Base-by-base conservation (phyloP, 2,888 invertebrate species). In the Ernsta delagoae region DNA sequence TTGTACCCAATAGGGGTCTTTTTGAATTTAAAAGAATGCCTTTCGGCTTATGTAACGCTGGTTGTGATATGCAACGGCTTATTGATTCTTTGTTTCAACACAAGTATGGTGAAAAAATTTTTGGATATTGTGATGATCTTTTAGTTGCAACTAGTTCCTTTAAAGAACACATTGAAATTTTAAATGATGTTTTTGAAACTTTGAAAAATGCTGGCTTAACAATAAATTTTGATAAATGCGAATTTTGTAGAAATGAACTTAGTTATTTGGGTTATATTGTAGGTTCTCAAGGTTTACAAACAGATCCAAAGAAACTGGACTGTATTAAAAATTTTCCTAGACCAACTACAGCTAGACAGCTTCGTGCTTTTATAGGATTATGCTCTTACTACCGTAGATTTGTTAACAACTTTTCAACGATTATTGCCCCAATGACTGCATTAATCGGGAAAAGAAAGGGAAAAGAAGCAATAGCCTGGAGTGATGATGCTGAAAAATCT, bases 21-120 rank as follows among this genome's bases (percentile, higher is more conserved):
- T 54, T 54, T 31, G 54, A 54, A 54, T 54, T 54, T 31, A 24
- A 31, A 31, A 54, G 54, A 54, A 54, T 54, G 54, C 54, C 54
- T 24, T 54, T 54, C 31, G 54, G 54, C 11, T 54, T 54, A 7
- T 31, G 54, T 11, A 54, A 54, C 6, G 54, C 54, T 54, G 54
- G 54, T 54, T 31, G 54, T 54, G 54, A 54, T 31, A 54, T 54
- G 54, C 54, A 54, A 54, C 54, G 54, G 24, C 31, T 54, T 5
- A 54, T 54, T 31, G 54, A 54, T 9, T 54, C 54, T 24, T 54
- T 54, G 11, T 54, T 54, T 54, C 24, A 54, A 31, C 54, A 54
- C 7, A 54, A 24, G 31, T 54, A 54, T 54, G 54, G 54, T 31
- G 54, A 54, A 54, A 54, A 54, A 31, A 54, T 54, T 54, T 54